phyloP scores from a whole-genome alignment of 2,797 vertebrate species.

The Silurus aristotelis region DNA sequence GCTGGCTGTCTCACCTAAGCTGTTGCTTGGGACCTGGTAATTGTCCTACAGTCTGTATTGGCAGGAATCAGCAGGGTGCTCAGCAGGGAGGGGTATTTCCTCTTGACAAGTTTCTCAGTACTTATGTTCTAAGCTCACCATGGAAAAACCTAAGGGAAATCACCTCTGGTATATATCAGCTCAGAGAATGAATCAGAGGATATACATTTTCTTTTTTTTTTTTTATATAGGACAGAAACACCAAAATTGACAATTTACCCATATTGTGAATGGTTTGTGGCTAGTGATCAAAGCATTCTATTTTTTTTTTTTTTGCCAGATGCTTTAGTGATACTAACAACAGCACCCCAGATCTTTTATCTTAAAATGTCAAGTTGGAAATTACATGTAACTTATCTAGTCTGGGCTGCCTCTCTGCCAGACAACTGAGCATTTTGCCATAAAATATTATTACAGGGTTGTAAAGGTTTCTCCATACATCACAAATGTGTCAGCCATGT shows the following conservation, averaged over 20 bases:
- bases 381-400: slow-evolving; percentile 55
- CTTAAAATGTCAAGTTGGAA: slow-evolving; percentile 52
- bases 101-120: slow-evolving; percentile 42
- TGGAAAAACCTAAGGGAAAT: slow-evolving; percentile 11
- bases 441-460: slow-evolving; percentile 57
- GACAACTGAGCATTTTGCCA: slow-evolving; percentile 52
- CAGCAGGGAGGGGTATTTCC: slow-evolving; percentile 56
- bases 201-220: too few relatives aligned
- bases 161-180: not conserved
- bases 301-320: slow-evolving; percentile 31
- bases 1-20: slow-evolving; percentile 58
- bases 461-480: slow-evolving; percentile 54
- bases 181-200: too few relatives aligned
- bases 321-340: slow-evolving; percentile 56
- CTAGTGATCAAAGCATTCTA: slow-evolving; percentile 35
- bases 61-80: slow-evolving; percentile 59
- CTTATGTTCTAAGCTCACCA: slow-evolving; percentile 39
- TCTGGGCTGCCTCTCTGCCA: slow-evolving; percentile 36
- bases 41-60: slow-evolving; percentile 65
- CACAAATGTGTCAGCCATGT: slow-evolving; percentile 38
- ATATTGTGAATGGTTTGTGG: slow-evolving; percentile 36
- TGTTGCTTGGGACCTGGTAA: slow-evolving; percentile 61
- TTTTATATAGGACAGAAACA: too few relatives aligned
- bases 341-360: slow-evolving; percentile 54
- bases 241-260: not conserved